A percentile compares a stretch with the other conserved stretches of the same genome.
Evolutionary conservation across 2,888 invertebrate genomes (phyloP).

Genomic region (Entomobrya proxima): DNA sequence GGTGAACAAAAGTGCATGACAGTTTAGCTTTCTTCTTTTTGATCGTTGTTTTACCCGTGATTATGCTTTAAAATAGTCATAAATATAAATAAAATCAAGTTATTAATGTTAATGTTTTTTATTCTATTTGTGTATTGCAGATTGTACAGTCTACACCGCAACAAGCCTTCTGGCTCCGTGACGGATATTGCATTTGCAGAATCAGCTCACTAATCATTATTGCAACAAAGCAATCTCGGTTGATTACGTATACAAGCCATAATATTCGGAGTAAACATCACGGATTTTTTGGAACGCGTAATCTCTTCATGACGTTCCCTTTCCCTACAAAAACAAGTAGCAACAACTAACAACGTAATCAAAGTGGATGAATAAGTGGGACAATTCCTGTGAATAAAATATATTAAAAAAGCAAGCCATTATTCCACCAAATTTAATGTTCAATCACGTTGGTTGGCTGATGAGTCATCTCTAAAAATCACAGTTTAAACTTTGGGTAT

Average conservation of each 20-base stretch:
- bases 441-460: background rate
- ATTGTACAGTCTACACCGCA: too few relatives aligned
- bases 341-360: background rate
- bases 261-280: conserved; percentile 11
- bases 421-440: background rate
- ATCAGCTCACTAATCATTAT: background rate
- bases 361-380: background rate
- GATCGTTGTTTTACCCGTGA: too few relatives aligned
- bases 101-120: too few relatives aligned
- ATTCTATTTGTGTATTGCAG: too few relatives aligned
- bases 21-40: too few relatives aligned
- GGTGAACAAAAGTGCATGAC: too few relatives aligned
- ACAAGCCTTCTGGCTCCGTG: too few relatives aligned
- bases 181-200: too few relatives aligned
- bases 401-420: background rate
- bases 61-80: too few relatives aligned
- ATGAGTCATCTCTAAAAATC: conserved; percentile 13
- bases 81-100: too few relatives aligned
- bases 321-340: background rate
- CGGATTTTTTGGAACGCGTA: background rate
- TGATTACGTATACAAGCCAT: background rate
- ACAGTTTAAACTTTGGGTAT: background rate
- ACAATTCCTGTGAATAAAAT: conserved; percentile 13
- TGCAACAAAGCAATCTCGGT: background rate
- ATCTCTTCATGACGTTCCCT: background rate